Evolutionary conservation across 2,797 vertebrate genomes (phyloP).

Genomic region (Hipposideros larvatus): DNA sequence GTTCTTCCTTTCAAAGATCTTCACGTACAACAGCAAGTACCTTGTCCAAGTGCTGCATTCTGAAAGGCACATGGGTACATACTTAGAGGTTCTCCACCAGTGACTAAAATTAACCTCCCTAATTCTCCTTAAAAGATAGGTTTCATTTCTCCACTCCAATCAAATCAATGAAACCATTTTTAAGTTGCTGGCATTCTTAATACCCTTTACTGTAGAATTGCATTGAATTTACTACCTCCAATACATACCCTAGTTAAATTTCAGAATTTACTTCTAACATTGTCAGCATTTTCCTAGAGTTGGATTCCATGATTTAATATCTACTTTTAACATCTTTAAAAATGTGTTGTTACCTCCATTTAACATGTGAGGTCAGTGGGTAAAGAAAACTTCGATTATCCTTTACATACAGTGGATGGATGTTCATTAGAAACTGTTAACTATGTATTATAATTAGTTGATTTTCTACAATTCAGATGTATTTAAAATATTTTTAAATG

Average conservation of each 20-base stretch:
- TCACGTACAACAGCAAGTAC: background rate
- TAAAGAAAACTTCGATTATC: background rate
- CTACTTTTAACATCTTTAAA: conserved; percentile 12
- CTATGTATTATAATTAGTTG: background rate
- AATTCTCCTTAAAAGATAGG: background rate
- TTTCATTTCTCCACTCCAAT: conserved; percentile 44
- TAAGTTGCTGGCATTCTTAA: background rate
- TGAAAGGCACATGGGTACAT: conserved; percentile 10
- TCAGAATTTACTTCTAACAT: background rate
- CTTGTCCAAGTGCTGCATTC: background rate
- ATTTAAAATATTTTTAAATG: background rate
- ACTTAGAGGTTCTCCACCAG: background rate
- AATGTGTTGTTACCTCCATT: background rate
- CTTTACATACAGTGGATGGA: background rate
- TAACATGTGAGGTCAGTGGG: conserved; percentile 14
- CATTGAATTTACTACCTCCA: background rate
- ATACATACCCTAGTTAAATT: background rate
- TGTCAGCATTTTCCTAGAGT: background rate
- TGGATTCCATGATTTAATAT: background rate
- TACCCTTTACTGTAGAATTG: background rate
- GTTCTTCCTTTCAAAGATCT: conserved; percentile 49
- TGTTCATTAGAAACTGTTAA: conserved; percentile 53
- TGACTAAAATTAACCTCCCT: background rate
- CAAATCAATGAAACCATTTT: conserved; percentile 32
- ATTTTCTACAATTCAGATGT: conserved; percentile 25